Conservation (phyloP, 2,113 vertebrate genomes). For the Pardalotus punctatus region DNA sequence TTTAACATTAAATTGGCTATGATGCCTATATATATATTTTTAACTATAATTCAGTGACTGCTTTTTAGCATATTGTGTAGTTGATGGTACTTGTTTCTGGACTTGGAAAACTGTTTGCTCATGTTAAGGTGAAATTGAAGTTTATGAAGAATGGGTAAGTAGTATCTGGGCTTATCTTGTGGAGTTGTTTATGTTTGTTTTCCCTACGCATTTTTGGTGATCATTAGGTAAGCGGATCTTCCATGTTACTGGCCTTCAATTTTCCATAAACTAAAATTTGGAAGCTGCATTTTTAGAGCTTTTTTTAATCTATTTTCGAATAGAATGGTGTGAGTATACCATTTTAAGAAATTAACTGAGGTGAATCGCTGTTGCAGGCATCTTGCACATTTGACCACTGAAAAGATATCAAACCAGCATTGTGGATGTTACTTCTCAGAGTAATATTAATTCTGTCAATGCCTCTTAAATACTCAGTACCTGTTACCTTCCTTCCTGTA, state of each 20-base stretch:
- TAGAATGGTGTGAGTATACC: not conserved
- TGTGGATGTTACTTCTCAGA: not conserved
- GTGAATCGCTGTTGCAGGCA: not conserved
- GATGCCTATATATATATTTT: not conserved
- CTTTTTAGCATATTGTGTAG: not conserved
- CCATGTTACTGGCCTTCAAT: not conserved
- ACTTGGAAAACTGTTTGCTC: not conserved
- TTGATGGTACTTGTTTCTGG: not conserved
- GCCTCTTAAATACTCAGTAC: not conserved
- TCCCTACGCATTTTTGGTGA: not conserved
- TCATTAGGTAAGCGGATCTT: not conserved
- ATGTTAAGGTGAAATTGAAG: not conserved
- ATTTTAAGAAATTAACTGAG: not conserved
- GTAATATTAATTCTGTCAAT: not conserved
- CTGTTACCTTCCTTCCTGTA: not conserved
- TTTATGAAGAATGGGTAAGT: not conserved
- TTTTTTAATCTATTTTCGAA: not conserved
- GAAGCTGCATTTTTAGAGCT: not conserved
- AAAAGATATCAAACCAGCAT: not conserved
- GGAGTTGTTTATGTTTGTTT: not conserved
- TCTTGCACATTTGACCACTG: not conserved
- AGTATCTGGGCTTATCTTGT: not conserved
- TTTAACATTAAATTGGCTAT: not conserved
- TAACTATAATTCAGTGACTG: accelerated
- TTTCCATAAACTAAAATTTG: not conserved